These are phyloP conservation scores for Glossosoma conforme DNA, from an alignment of 1,140 invertebrate species.

Conservation along the genomic window DNA sequence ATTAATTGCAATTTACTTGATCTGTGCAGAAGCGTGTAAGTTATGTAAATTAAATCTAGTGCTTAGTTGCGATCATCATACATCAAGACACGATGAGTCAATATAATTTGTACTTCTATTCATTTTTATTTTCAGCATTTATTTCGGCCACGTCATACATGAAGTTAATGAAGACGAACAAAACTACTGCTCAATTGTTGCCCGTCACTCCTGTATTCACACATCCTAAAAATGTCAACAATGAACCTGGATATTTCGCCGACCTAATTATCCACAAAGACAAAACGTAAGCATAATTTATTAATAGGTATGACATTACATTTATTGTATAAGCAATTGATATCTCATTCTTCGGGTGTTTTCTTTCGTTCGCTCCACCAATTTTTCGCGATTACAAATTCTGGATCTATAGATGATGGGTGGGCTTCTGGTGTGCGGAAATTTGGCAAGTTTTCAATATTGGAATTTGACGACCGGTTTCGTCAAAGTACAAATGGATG, in stretches of 20 bases:
- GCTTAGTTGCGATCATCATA: no score
- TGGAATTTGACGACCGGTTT: no score
- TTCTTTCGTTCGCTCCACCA: no score
- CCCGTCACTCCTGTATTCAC: conserved; percentile 54
- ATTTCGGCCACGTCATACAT: conserved; percentile 54
- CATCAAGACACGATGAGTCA: no score
- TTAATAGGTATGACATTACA: no score
- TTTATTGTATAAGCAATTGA: no score
- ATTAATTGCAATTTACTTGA: background rate
- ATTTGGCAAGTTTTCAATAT: no score
- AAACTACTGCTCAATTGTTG: conserved; percentile 47
- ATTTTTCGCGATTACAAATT: no score
- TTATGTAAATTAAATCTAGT: background rate
- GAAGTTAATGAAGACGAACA: conserved; percentile 42
- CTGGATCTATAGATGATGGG: no score
- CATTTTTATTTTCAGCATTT: conserved; percentile 45
- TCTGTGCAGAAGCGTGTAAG: background rate
- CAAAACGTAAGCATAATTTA: conserved; percentile 47
- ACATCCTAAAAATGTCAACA: conserved; percentile 50
- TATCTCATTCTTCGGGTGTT: no score
- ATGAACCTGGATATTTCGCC: conserved; percentile 54
- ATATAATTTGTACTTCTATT: background rate
- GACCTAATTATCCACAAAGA: conserved; percentile 58
- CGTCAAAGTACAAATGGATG: no score
- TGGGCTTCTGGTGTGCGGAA: no score